Evolutionary conservation across 2,113 vertebrate species (phyloP).

Genomic region (Hystrix cristata): DNA sequence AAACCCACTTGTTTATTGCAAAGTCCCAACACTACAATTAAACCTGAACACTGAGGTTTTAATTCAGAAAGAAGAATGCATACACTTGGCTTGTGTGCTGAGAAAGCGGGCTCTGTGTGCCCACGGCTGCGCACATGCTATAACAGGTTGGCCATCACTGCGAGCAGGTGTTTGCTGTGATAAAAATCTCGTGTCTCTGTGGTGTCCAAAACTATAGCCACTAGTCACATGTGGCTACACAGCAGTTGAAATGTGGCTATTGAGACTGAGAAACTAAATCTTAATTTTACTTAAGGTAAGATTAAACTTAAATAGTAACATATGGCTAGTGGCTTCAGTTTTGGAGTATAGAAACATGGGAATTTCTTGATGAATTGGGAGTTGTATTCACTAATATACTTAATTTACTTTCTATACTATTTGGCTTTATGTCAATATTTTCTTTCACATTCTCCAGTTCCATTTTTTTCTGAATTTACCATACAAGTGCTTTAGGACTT

Average conservation of each 20-base stretch:
- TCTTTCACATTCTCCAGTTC: background rate
- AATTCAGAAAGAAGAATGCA: background rate
- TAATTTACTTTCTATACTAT: background rate
- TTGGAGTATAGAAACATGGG: background rate
- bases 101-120: background rate
- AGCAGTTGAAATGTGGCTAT: background rate
- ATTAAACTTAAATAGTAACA: background rate
- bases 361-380: background rate
- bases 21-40: background rate
- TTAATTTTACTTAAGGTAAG: constrained; percentile 26
- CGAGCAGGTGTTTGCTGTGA: background rate
- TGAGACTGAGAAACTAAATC: background rate
- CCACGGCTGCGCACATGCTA: background rate
- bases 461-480: background rate
- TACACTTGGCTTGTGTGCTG: background rate
- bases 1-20: background rate
- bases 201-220: background rate
- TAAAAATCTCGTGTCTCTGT: background rate
- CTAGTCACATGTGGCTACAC: too few species aligned
- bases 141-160: background rate
- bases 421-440: background rate
- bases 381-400: background rate
- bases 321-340: background rate
- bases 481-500: background rate
- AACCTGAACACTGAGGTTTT: background rate